phyloP scores from a whole-genome alignment of 2,113 vertebrate species.

The Lepus americanus region DNA sequence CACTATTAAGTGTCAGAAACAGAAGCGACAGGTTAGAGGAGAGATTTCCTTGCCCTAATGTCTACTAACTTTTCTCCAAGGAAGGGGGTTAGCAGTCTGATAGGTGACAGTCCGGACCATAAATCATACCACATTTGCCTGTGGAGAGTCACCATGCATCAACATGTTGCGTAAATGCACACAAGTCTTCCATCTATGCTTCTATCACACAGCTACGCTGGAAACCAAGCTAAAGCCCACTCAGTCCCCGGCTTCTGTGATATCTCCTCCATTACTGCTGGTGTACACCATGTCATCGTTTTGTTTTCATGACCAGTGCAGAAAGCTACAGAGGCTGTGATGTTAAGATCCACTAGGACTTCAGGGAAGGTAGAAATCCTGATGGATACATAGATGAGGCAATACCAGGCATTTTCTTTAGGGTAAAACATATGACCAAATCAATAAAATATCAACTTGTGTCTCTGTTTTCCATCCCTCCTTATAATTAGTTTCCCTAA shows the following conservation, averaged over 20 bases:
- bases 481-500: background rate
- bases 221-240: background rate
- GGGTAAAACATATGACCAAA: background rate
- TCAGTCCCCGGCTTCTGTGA: background rate
- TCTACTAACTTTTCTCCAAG: background rate
- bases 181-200: rapidly evolving
- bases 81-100: background rate
- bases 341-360: background rate
- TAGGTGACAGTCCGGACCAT: background rate
- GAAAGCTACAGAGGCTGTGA: background rate
- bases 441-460: background rate
- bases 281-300: background rate
- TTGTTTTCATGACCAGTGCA: background rate
- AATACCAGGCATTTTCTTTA: background rate
- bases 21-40: background rate
- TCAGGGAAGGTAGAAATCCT: background rate
- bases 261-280: background rate
- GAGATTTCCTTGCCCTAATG: background rate
- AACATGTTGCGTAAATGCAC: background rate
- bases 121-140: background rate
- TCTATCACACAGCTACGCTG: too few species aligned
- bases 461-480: background rate
- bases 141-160: background rate
- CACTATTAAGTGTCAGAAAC: background rate
- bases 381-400: background rate